Base-by-base conservation (phyloP, 1,140 invertebrate species). In the Polyergus mexicanus region DNA sequence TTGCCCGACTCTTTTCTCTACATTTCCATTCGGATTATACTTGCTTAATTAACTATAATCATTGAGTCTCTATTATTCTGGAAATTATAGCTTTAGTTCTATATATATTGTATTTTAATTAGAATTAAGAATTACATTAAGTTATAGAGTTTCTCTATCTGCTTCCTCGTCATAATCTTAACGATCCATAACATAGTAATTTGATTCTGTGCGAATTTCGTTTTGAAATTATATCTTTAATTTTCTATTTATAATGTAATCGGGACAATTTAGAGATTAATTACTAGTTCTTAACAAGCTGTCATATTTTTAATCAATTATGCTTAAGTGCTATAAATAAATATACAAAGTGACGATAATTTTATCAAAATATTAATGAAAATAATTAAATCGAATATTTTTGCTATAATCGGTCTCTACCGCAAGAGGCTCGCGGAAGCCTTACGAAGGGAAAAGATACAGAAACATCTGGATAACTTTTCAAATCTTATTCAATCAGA, bases 401-500 rank as follows among this genome's bases (percentile, higher is more conserved):
- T 41, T 3, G 16, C 16, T 62, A 11, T 11, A 2, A 62, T 32
- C 28, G n/a, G 62, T 44, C 47, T 13, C 47, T 19, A 83, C 11
- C 19, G 41, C 0, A 47, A 47, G 32, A 60, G 35, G 8, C 19
- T 41, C 32, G 11, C 32, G 58, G 4, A 35, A 25, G 10, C 11
- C 5, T 22, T 22, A 41, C 8, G 13, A n/a, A n/a, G 16, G 25
- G n/a, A n/a, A 11, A n/a, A 16, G 47, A 19, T 2, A n/a, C n/a
- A 22, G 16, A 74, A 56, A 80, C 38, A 56, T 51, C n/a, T 8
- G 19, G 32, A 47, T 35, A 28, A 65, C 65, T 56, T 44, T 38
- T 13, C 47, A 25, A 68, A 56, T 68, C 71, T 65, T 56, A 38
- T 78, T 56, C 51, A 68, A 89, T 89, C 68, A 85, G 81, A 85